Base-by-base conservation (phyloP, 2,113 vertebrate species). In the Lasiurus borealis region DNA sequence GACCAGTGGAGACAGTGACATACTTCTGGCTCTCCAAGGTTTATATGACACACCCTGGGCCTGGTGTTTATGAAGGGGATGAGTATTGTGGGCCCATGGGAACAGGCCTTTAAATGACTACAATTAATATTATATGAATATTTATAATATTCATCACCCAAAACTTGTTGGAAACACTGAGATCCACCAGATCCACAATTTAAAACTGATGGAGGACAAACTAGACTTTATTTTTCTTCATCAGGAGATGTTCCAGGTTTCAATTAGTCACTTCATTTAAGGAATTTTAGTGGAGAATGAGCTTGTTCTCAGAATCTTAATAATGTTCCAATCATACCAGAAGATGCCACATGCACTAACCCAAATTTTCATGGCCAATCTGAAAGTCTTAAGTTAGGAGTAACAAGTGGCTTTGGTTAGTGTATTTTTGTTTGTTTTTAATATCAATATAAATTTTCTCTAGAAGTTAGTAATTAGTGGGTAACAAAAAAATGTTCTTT, bases 381-480 rank as follows among this genome's bases (percentile, higher is more conserved):
- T 85, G 23, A 78, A 94, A 88, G 27, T 50, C 75, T 78, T 83
- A 50, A 84, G 18, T 82, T 80, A 69, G 16, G 44, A 66, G 29
- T 78, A 69, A 85, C 40, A 88, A 83, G 54, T 34, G 29, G 44
- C 59, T 76, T 90, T 62, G 19, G 48, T 88, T 85, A 88, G 68
- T 69, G 93, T 44, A 31, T 50, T 93, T 93, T 91, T 88, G 25
- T 62, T 62, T 62, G 3, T 62, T 62, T 96, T 88, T 85, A 78
- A 29, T 95, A 90, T 92, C 36, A 25, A 72, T 85, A 50, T 88
- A 59, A 88, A 76, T 83, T 96, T 95, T 92, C 77, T 95, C 77
- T 81, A 83, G 93, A 85, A 91, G 87, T 52, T 87, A 95, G 64
- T 92, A 91, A 95, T 93, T 92, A 84, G 59, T 90, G 34, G 62